Conservation (phyloP, 2,888 invertebrate species). For the Drosophila helvetica region DNA sequence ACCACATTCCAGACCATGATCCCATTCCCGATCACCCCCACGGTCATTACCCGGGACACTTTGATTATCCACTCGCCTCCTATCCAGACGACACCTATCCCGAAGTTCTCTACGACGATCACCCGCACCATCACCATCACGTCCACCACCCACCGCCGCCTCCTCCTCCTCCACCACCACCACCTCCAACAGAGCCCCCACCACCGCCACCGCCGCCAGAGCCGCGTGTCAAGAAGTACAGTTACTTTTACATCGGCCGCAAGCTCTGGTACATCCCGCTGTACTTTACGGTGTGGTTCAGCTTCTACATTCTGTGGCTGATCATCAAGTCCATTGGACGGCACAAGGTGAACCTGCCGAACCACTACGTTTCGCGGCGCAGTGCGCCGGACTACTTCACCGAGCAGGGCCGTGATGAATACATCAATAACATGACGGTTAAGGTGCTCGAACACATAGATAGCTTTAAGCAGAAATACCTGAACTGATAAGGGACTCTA, state of each 20-base stretch:
- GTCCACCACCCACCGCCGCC: slow-evolving; percentile 70
- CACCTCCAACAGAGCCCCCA: slow-evolving; percentile 68
- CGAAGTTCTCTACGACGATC: slow-evolving; percentile 70
- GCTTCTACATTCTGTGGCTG: slow-evolving; percentile 87
- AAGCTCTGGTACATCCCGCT: slow-evolving; percentile 89
- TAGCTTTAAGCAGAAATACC: slow-evolving; percentile 79
- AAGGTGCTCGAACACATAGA: slow-evolving; percentile 82
- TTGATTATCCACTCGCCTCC: slow-evolving; percentile 68
- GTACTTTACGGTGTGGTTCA: slow-evolving; percentile 87
- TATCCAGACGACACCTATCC: slow-evolving; percentile 70
- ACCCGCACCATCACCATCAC: slow-evolving; percentile 70
- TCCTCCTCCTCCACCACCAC: slow-evolving; percentile 69
- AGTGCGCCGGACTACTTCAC: slow-evolving; percentile 67
- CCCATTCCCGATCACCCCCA: slow-evolving; percentile 58
- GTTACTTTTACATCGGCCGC: slow-evolving; percentile 88
- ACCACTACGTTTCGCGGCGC: slow-evolving; percentile 81
- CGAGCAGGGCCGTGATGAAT: slow-evolving; percentile 70
- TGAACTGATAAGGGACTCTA: slow-evolving; percentile 55
- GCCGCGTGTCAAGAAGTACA: slow-evolving; percentile 86
- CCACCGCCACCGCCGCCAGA: slow-evolving; percentile 81
- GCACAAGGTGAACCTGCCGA: slow-evolving; percentile 86
- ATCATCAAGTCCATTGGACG: slow-evolving; percentile 88
- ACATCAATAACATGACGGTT: slow-evolving; percentile 81
- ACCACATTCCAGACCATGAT: slow-evolving; percentile 55
- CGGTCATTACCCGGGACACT: slow-evolving; percentile 61